These are phyloP conservation scores for Callimorpha dominula DNA, from an alignment of 2,888 invertebrate species.

Conservation along the genomic window DNA sequence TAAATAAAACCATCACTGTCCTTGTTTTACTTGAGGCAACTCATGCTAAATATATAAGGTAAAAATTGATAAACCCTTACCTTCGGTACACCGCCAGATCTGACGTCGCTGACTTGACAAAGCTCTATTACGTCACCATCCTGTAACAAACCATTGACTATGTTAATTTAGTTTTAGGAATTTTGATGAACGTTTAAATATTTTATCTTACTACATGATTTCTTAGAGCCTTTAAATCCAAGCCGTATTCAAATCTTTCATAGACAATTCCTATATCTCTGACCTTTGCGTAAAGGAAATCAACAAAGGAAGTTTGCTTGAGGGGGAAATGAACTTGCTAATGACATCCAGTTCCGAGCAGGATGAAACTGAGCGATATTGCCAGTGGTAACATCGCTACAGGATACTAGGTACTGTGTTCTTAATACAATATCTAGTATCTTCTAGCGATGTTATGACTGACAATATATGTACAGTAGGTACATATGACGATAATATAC, in stretches of 20 bases:
- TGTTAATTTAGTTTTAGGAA: background rate
- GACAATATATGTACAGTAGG: too few species aligned
- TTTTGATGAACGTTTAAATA: background rate
- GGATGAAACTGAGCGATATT: conserved; percentile 14
- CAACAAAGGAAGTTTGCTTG: conserved; percentile 36
- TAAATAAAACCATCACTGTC: too few species aligned
- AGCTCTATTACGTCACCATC: conserved; percentile 99
- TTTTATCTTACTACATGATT: background rate
- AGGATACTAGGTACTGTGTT: background rate
- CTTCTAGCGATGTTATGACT: too few species aligned
- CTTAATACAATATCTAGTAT: too few species aligned
- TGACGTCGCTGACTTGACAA: conserved; percentile 99
- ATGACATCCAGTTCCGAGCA: conserved; percentile 21
- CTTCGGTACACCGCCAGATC: conserved; percentile 97
- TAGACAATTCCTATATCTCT: conserved; percentile 7
- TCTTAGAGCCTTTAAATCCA: background rate
- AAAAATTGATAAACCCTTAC: conserved; percentile 78
- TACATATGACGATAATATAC: too few species aligned
- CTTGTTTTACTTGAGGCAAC: too few species aligned
- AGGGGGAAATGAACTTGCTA: conserved; percentile 40
- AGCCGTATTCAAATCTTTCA: conserved; percentile 3
- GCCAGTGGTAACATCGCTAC: background rate
- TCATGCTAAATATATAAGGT: too few species aligned
- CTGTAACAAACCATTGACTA: conserved; percentile 84
- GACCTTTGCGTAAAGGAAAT: conserved; percentile 33